phyloP scores from a whole-genome alignment of 1,140 invertebrate species.

The Diabrotica virgifera region DNA sequence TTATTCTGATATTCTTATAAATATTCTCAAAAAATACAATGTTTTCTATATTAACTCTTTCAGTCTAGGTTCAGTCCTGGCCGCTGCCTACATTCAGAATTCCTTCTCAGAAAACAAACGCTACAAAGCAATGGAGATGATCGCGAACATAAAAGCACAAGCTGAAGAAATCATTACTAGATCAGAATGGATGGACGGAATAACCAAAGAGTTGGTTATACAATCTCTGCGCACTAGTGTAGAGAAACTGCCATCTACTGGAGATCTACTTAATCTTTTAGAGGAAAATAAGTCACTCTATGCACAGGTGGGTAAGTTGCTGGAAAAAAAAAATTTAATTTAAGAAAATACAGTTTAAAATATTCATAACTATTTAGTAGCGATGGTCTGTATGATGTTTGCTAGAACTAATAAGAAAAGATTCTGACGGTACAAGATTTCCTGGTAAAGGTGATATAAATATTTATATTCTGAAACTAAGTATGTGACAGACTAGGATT shows the following conservation, averaged over 20 bases:
- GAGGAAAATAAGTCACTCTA: constrained; percentile 9
- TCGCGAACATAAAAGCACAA: constrained; percentile 34
- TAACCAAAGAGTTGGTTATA: constrained; percentile 58
- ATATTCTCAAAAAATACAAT: no score
- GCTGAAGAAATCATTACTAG: background rate
- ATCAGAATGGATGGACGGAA: background rate
- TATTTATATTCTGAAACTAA: no score
- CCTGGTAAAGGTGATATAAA: no score
- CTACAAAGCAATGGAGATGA: constrained; percentile 25
- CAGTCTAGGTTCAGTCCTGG: constrained; percentile 31
- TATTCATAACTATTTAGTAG: no score
- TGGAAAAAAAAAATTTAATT: no score
- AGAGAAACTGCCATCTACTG: constrained; percentile 78
- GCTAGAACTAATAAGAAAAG: no score
- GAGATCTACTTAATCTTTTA: constrained; percentile 67
- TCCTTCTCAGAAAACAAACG: constrained; percentile 59
- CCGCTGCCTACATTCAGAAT: constrained; percentile 69
- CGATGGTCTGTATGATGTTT: no score
- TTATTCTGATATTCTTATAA: no score
- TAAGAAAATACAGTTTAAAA: no score
- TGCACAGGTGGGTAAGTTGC: background rate
- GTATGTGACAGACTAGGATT: no score
- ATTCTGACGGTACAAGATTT: no score
- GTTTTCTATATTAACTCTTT: background rate
- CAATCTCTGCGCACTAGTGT: constrained; percentile 75